Evolutionary conservation across 2,888 invertebrate genomes (phyloP), one percentile per base, ranked within the genome.

Genomic region (Ectemnius cavifrons): DNA sequence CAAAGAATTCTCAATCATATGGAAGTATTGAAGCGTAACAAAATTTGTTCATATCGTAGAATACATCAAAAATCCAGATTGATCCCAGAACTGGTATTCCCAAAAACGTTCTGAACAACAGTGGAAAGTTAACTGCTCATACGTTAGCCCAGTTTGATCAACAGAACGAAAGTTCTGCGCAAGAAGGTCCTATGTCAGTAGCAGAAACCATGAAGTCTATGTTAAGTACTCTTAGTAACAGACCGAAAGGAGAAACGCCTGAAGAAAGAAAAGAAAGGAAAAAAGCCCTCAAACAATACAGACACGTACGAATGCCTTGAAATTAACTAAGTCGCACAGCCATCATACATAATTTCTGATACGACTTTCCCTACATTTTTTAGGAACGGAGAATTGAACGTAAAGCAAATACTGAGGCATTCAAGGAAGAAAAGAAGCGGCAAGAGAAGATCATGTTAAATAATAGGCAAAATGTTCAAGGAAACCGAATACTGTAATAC

Each of bases 341-440:
- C 47, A 8, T 6, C 13, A 20, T 16, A 14, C 4, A 2, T 5
- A 52, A 52, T 52, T 16, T 14, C 16, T 16, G n/a, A 52, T 52
- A 16, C 52, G 16, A 52, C 4, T 37, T 37, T 11, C 8, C 37
- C 69, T 52, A 67, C 75, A 68, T 71, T 75, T 67, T 88, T 67
- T 70, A 92, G 91, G 96, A 97, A 86, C 93, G 97, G 77, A 92
- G 97, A 88, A 87, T 94, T 65, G 97, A 97, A 89, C 95, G 94
- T 91, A 97, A 97, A 89, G 94, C 95, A 0, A 97, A 97, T 87
- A 92, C 93, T 13, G 92, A 94, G 47, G 97, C 96, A 0, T 97
- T 97, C 88, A 97, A 96, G 87, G 96, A 97, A 83, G 97, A 97
- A 87, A 95, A 96, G 91, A 96, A 96, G 85, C 92, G 94, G 3